Evolutionary conservation across 2,888 invertebrate genomes (phyloP).

Genomic region (Eubasilissa splendida): DNA sequence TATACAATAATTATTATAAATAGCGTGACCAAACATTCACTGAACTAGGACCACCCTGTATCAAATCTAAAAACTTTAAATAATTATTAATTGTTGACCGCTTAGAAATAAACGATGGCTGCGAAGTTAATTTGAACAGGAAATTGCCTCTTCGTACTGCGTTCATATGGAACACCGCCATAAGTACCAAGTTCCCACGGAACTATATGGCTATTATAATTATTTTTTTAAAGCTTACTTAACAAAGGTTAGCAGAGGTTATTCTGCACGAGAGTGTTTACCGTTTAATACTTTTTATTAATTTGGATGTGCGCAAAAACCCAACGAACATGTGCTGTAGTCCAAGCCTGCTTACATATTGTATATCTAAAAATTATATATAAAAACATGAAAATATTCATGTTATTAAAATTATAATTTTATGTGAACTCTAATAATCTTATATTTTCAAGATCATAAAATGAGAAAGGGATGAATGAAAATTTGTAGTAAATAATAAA

Average conservation of each 20-base stretch:
- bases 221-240: constrained; percentile 25
- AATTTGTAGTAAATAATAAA: no score
- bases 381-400: no score
- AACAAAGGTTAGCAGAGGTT: constrained; percentile 22
- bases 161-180: not conserved
- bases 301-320: no score
- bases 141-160: constrained; percentile 5
- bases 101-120: constrained; percentile 10
- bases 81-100: constrained; percentile 23
- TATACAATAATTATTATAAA: no score
- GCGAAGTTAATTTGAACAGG: constrained; percentile 22
- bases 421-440: no score
- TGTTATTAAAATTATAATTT: no score
- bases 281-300: constrained; percentile 1
- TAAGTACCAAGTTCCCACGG: constrained; percentile 13
- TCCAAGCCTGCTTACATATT: no score
- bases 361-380: no score
- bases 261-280: not conserved
- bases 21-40: no score
- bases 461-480: no score
- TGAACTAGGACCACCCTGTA: constrained; percentile 1
- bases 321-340: no score
- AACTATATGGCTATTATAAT: constrained; percentile 30
- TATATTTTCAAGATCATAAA: no score
- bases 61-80: not conserved